Conservation (phyloP, 1,140 invertebrate genomes). For the Listronotus oregonensis region DNA sequence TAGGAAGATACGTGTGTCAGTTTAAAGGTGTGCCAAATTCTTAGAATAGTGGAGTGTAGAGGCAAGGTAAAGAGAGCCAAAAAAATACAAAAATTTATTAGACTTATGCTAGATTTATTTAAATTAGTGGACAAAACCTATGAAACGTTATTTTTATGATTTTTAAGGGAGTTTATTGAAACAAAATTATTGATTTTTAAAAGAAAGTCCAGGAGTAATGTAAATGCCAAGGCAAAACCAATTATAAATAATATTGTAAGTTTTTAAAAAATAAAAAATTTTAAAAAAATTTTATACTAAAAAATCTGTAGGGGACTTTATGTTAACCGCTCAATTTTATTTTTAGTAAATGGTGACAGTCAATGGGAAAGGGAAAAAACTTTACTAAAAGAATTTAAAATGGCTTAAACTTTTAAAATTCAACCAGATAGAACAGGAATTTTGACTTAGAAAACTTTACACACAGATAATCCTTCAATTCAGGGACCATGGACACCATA, state of each 20-base stretch:
- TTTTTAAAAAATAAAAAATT: constrained; percentile 33
- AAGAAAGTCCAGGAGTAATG: constrained; percentile 82
- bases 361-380: constrained; percentile 70
- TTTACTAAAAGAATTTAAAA: constrained; percentile 72
- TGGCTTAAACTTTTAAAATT: constrained; percentile 79
- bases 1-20: constrained; percentile 87
- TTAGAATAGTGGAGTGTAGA: constrained; percentile 75
- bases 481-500: constrained; percentile 95
- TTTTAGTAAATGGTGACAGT: constrained; percentile 80
- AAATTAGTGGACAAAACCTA: not conserved
- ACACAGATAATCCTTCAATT: constrained; percentile 86
- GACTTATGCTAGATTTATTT: not conserved
- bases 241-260: constrained; percentile 87
- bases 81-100: not conserved
- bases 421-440: constrained; percentile 69
- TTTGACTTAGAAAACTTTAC: constrained; percentile 77
- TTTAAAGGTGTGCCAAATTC: constrained; percentile 89
- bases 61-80: constrained; percentile 69
- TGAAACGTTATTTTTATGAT: not conserved
- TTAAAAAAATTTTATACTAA: no score
- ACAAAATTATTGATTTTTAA: constrained; percentile 84
- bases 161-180: constrained; percentile 87
- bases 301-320: no score
- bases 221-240: constrained; percentile 84
- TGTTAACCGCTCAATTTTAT: no score